A percentile compares a stretch with the other conserved stretches of the same genome.
Evolutionary conservation across 2,797 vertebrate genomes (phyloP).

Genomic region (Paramormyrops hopkinsi): DNA sequence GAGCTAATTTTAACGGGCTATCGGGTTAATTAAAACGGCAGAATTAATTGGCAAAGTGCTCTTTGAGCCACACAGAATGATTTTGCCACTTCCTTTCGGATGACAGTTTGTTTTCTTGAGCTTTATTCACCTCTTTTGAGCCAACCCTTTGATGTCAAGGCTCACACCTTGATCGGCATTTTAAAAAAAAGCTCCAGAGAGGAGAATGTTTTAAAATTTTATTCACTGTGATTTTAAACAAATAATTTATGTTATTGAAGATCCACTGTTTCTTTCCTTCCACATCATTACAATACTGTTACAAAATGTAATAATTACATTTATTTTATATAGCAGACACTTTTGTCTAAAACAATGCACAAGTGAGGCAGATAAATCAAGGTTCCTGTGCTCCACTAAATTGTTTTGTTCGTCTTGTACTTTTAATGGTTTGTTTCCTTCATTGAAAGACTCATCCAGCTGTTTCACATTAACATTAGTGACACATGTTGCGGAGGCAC

Average conservation of each 20-base stretch:
- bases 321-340: not conserved
- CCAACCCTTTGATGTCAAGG: not conserved
- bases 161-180: conserved; percentile 2
- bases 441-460: not conserved
- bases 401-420: not conserved
- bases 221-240: not conserved
- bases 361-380: not conserved
- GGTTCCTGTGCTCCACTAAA: not conserved
- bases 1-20: conserved; percentile 28
- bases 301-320: not conserved
- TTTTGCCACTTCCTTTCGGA: conserved; percentile 19
- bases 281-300: not conserved
- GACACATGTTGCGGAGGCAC: not conserved
- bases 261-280: not conserved
- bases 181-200: not conserved
- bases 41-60: conserved; percentile 25
- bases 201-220: not conserved
- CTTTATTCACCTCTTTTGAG: conserved; percentile 12
- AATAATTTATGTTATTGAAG: not conserved
- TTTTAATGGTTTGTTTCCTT: not conserved
- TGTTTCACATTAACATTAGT: not conserved
- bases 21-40: conserved; percentile 28
- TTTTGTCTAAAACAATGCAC: not conserved
- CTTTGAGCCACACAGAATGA: conserved; percentile 19
- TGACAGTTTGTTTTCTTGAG: not conserved